These are phyloP conservation scores for Troides oblongomaculatus DNA, from an alignment of 2,888 invertebrate species.

Conservation along the genomic window DNA sequence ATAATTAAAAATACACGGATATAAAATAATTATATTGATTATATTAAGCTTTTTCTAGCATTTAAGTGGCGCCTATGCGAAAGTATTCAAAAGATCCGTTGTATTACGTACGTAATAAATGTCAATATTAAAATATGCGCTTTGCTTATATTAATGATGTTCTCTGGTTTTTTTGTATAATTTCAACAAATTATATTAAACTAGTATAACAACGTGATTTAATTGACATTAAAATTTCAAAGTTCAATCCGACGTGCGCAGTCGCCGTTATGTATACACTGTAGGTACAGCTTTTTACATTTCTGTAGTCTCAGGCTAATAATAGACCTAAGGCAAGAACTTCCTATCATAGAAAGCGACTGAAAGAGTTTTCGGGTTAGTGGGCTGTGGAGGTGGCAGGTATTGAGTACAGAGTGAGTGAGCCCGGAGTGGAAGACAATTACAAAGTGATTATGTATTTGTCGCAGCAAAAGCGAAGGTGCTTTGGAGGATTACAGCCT, in stretches of 20 bases:
- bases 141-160: background rate
- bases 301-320: too few relatives aligned
- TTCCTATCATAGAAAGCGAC: too few relatives aligned
- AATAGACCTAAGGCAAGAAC: too few relatives aligned
- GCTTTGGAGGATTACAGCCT: too few relatives aligned
- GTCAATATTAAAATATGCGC: background rate
- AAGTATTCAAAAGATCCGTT: background rate
- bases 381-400: too few relatives aligned
- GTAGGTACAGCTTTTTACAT: background rate
- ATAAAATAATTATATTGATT: too few relatives aligned
- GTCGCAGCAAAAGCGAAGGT: too few relatives aligned
- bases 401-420: too few relatives aligned
- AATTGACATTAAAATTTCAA: constrained; percentile 3
- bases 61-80: background rate
- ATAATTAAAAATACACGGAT: too few relatives aligned
- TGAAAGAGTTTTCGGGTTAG: too few relatives aligned
- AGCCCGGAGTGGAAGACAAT: too few relatives aligned
- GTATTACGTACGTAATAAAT: background rate
- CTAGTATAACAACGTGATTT: constrained; percentile 1
- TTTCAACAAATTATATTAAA: background rate
- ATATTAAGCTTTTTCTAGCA: background rate
- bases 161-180: background rate
- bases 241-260: constrained; percentile 4
- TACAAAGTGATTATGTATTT: too few relatives aligned
- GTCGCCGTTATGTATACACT: background rate